phyloP scores from a whole-genome alignment of 2,888 invertebrate species.

The Tolmerus cingulatus region DNA sequence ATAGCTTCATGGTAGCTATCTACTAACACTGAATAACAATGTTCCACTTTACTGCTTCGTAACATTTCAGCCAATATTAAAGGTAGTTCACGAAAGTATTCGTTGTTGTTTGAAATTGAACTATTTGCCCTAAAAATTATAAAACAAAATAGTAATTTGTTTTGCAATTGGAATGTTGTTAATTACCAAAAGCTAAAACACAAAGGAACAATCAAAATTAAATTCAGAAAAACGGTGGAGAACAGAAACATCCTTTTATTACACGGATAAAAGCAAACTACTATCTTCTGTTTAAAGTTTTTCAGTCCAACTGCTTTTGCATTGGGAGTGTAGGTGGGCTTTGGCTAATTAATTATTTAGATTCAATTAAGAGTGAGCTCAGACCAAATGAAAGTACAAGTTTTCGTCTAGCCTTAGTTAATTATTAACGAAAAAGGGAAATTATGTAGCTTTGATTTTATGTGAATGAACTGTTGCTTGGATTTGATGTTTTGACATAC shows the following conservation, averaged over 20 bases:
- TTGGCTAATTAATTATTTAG: not conserved
- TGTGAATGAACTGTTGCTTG: not conserved
- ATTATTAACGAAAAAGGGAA: not conserved
- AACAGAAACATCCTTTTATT: not conserved
- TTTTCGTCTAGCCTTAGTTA: not conserved
- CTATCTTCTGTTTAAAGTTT: not conserved
- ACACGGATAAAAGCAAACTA: not conserved
- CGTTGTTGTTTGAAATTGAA: not conserved
- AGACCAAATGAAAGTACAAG: not conserved
- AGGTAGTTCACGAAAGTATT: conserved; percentile 52
- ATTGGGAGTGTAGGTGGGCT: not conserved
- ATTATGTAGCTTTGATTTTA: not conserved
- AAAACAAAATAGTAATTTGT: not conserved
- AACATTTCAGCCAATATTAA: conserved; percentile 52
- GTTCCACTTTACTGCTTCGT: conserved; percentile 52
- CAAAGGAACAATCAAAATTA: not conserved
- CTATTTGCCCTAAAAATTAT: not conserved
- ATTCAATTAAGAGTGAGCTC: not conserved
- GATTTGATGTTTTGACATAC: no score
- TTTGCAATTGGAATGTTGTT: not conserved
- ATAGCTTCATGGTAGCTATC: conserved; percentile 55
- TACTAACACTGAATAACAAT: conserved; percentile 59
- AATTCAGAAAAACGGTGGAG: not conserved
- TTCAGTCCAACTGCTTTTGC: not conserved
- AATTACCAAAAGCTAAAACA: not conserved